Evolutionary conservation across 2,113 vertebrate genomes (phyloP).

Genomic region (Ciconia maguari): DNA sequence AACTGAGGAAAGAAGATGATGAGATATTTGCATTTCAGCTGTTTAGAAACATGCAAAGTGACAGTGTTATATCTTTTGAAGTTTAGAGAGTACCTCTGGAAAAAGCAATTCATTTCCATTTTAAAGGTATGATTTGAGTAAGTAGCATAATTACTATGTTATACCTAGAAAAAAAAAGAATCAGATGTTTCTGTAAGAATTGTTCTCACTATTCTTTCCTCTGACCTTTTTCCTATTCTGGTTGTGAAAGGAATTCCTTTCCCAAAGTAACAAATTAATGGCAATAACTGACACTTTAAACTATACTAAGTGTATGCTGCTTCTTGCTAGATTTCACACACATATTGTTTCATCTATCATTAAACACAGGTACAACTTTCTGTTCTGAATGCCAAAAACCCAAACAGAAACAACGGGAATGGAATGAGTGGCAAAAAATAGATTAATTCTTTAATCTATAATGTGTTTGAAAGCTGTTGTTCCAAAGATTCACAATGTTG

Average conservation of each 20-base stretch:
- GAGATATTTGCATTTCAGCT: neutral
- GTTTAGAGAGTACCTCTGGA: neutral
- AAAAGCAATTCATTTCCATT: neutral
- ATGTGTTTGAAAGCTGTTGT: neutral
- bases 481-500: neutral
- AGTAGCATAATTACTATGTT: neutral
- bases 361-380: neutral
- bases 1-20: neutral
- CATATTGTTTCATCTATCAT: neutral
- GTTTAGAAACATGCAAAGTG: neutral
- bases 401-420: neutral
- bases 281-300: neutral
- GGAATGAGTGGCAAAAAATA: neutral
- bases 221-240: neutral
- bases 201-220: neutral
- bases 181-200: neutral
- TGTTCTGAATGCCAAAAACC: neutral
- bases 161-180: neutral
- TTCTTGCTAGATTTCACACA: neutral
- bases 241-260: neutral
- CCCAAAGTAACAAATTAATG: neutral
- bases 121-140: neutral
- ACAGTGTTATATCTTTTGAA: neutral
- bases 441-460: neutral
- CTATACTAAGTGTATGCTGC: too few relatives aligned